Evolutionary conservation across 2,113 vertebrate species (phyloP), one percentile per base, ranked within the genome.

Genomic region (Pteruthius melanotis): DNA sequence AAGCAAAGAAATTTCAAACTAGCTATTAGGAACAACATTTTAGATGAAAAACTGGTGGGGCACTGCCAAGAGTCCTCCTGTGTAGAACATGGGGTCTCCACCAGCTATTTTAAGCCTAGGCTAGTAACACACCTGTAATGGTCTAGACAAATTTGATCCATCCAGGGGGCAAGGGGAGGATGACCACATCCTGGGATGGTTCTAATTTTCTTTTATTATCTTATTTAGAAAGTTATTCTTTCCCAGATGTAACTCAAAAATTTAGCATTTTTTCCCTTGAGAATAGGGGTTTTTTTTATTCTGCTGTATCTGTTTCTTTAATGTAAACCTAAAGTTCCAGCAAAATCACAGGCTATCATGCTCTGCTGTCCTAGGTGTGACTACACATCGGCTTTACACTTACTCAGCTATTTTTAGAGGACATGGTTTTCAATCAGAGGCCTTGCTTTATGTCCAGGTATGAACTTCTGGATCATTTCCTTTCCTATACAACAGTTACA

Each of bases 251-350:
- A 80, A 47, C 10, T 76, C 47, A 33, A 71, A 89, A 68, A 64
- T 7, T 13, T 5, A 59, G 6, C 2, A 20, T 7, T 79, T 40
- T 5, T 3, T 1, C 5, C 6, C 21, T 50, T 19, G 8, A 81
- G 40, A 87, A 42, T 53, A 53, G n/a, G n/a, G n/a, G 4, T 19
- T 19, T 53, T 53, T 77, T 68, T 72, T 52, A 75, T 60, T 40
- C 31, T 69, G 10, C n/a, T 57, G 6, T 78, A 70, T 18, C 24
- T 56, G 6, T 30, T 89, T 54, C 59, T 78, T 79, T 35, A 60
- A n/a, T 21, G 4, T 59, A 68, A 72, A 68, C 15, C 13, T 80
- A 2, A 86, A 60, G 21, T 30, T 70, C 45, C 27, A 68, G 33
- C 16, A 45, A 77, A 91, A 84, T n/a, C 22, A 49, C 1, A 44